These are phyloP conservation scores for Eriosoma lanigerum DNA, from an alignment of 1,140 invertebrate species.

Conservation along the genomic window DNA sequence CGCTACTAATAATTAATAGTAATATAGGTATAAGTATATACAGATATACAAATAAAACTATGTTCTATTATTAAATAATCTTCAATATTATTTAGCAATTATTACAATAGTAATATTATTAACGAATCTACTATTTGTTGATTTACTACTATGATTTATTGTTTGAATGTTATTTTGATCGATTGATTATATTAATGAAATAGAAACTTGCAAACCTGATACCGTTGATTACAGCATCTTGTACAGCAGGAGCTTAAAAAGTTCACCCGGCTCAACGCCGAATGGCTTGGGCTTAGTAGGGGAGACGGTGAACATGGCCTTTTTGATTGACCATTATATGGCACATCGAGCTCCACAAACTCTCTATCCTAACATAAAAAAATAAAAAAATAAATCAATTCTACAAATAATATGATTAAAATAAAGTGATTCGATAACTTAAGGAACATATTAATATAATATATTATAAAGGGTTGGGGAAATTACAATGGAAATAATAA, in stretches of 20 bases:
- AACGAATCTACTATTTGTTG: too few species aligned
- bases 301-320: conserved; percentile 83
- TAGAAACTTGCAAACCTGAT: conserved; percentile 70
- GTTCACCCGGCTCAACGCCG: conserved; percentile 72
- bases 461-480: too few species aligned
- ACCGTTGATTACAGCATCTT: conserved; percentile 82
- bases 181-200: conserved; percentile 3
- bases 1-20: too few species aligned
- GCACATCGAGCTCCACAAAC: conserved; percentile 93
- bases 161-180: neutral
- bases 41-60: too few species aligned
- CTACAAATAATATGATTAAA: conserved; percentile 13
- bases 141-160: too few species aligned
- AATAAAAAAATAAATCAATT: conserved; percentile 38
- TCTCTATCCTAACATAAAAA: conserved; percentile 79
- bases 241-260: conserved; percentile 82
- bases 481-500: too few species aligned
- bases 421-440: neutral
- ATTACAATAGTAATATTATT: too few species aligned
- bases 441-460: too few species aligned
- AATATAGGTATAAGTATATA: too few species aligned
- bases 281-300: conserved; percentile 83
- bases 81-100: too few species aligned
- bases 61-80: too few species aligned
- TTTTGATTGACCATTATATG: conserved; percentile 88